Conservation (phyloP, 2,888 invertebrate species). For the Drosophila seclusa region DNA sequence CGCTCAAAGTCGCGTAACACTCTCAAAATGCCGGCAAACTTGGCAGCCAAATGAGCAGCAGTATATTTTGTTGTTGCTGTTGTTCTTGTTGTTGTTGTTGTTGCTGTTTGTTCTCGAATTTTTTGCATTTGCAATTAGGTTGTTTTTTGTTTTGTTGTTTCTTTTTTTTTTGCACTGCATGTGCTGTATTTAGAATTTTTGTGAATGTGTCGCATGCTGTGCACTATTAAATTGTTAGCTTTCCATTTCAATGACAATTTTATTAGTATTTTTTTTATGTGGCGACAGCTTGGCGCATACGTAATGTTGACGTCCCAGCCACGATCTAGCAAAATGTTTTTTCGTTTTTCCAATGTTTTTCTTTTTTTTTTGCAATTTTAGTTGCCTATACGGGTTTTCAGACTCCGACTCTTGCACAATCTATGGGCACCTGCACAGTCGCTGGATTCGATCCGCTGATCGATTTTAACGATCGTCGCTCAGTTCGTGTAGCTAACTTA, state of each 20-base stretch:
- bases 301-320: slow-evolving; percentile 52
- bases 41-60: slow-evolving; percentile 52
- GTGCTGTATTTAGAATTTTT: slow-evolving; percentile 27
- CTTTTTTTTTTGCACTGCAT: background rate
- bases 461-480: slow-evolving; percentile 45
- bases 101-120: slow-evolving; percentile 6
- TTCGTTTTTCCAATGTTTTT: slow-evolving; percentile 4
- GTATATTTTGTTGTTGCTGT: slow-evolving; percentile 3
- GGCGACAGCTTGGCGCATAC: slow-evolving; percentile 50
- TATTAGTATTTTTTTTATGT: slow-evolving; percentile 24
- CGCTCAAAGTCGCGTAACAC: slow-evolving; percentile 79
- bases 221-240: slow-evolving; percentile 56
- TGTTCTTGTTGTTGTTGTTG: slow-evolving; percentile 14
- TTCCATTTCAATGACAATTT: slow-evolving; percentile 69
- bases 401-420: slow-evolving; percentile 52
- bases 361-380: slow-evolving; percentile 13
- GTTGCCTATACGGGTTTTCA: slow-evolving; percentile 28
- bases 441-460: slow-evolving; percentile 38
- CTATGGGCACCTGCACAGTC: slow-evolving; percentile 60
- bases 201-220: slow-evolving; percentile 56
- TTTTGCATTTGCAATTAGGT: slow-evolving; percentile 63
- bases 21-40: slow-evolving; percentile 72
- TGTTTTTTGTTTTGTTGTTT: slow-evolving; percentile 13
- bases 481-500: slow-evolving; percentile 39
- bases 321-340: slow-evolving; percentile 49